Base-by-base conservation (phyloP, 1,140 invertebrate species). In the Dreissena rostriformis region DNA sequence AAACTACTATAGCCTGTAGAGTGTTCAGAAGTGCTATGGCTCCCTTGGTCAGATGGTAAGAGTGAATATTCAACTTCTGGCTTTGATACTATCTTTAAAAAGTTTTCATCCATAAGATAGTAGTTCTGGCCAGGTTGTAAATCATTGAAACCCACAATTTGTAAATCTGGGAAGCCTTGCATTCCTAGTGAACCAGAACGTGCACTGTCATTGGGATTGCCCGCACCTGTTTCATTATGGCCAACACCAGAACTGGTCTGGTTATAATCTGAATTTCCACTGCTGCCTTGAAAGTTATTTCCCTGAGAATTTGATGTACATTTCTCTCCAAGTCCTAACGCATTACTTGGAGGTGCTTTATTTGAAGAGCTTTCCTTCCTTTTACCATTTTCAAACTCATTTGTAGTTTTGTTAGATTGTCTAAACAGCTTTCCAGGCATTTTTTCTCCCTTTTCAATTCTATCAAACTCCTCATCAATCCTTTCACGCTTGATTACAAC, bases 391-490 rank as follows among this genome's bases (percentile, higher is more conserved):
- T 39, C 39, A 39, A 39, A 39, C 39, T 26, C 8, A 57, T 75
- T 26, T 24, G 10, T 22, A 22, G 11, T 24, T 4, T 11, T 39
- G 6, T 75, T 22, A 26, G 29, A 29, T 8, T 57, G 19, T 61
- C 26, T 72, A 17, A 4, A 29, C n/a, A 22, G 49, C 17, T 73
- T 29, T 22, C 0, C 61, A 14, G 12, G 1, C 22, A 52, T 65
- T 52, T 55, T 68, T 7, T n/a, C 26, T 26, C 29, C 55, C 24
- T 73, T 24, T 26, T 72, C 53, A 49, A 65, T 61, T 4, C 17
- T 49, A 49, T 81, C 70, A 81, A 81, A 81, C 51, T 73, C 79
- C 19, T 63, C 79, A 73, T 81, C 79, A 65, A 61, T 29, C 49
- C 68, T 68, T 73, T 81, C 79, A 63, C 22, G 17, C 49, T 81